These are phyloP conservation scores for Moxostoma hubbsi DNA, from an alignment of 2,797 vertebrate genomes.

Conservation along the genomic window DNA sequence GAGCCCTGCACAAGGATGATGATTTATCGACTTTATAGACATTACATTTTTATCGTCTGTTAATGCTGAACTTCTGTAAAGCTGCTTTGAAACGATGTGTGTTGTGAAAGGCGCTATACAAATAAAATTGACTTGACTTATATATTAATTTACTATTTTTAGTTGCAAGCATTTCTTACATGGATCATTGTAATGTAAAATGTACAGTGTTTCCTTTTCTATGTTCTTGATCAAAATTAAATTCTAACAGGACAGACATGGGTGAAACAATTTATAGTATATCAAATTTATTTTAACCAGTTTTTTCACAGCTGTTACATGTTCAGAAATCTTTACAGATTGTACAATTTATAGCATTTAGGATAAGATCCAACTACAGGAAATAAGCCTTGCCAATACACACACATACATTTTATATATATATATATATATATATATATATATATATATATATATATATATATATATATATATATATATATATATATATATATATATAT, in stretches of 20 bases:
- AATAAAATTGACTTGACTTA: too few species aligned
- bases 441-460: not conserved
- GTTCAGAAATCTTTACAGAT: constrained; percentile 85
- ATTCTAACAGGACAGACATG: not conserved
- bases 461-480: not conserved
- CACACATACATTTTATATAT: not conserved
- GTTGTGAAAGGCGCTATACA: too few species aligned
- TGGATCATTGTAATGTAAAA: not conserved
- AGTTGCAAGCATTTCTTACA: not conserved
- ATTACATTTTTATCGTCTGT: too few species aligned
- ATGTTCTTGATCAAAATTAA: constrained; percentile 10
- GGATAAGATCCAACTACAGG: constrained; percentile 77
- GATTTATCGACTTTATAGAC: too few species aligned
- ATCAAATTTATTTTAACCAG: constrained; percentile 78
- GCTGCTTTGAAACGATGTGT: too few species aligned
- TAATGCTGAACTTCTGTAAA: too few species aligned
- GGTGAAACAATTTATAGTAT: not conserved
- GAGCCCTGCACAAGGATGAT: too few species aligned
- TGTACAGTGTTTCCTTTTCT: not conserved
- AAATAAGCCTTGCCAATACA: constrained; percentile 80
- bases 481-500: not conserved
- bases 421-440: not conserved
- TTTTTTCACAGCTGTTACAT: constrained; percentile 83
- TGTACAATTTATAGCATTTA: constrained; percentile 76
- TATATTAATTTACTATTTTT: not conserved